phyloP scores from a whole-genome alignment of 2,888 invertebrate species.

The Ommatoiulus sabulosus region DNA sequence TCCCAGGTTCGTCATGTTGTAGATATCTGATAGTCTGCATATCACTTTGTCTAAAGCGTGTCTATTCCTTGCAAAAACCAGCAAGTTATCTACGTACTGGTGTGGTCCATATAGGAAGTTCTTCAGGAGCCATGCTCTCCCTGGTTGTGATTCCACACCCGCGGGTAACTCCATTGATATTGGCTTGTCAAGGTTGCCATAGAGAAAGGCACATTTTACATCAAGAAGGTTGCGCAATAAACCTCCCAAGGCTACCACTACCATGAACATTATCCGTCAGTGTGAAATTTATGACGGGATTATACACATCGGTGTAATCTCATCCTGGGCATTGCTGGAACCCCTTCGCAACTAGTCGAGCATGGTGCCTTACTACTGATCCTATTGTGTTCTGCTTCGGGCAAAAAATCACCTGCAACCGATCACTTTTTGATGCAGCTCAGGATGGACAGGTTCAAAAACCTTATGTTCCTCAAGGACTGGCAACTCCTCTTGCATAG shows the following conservation, averaged over 20 bases:
- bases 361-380: background rate
- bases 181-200: background rate
- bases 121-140: background rate
- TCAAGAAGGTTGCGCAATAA: background rate
- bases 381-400: background rate
- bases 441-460: too few species aligned
- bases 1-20: background rate
- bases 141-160: background rate
- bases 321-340: background rate
- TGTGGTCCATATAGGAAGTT: background rate
- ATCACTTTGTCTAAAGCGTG: background rate
- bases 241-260: background rate
- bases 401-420: background rate
- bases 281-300: background rate
- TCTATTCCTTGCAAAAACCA: background rate
- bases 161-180: background rate
- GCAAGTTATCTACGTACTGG: background rate
- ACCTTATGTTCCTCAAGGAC: too few species aligned
- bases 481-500: too few species aligned
- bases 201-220: background rate
- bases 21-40: background rate
- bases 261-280: background rate
- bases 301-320: background rate
- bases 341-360: background rate
- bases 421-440: background rate